Percentiles rank a stretch among this genome's conserved stretches.
phyloP scores from a whole-genome alignment of 2,113 vertebrate genomes.

The Colinus virginianus region DNA sequence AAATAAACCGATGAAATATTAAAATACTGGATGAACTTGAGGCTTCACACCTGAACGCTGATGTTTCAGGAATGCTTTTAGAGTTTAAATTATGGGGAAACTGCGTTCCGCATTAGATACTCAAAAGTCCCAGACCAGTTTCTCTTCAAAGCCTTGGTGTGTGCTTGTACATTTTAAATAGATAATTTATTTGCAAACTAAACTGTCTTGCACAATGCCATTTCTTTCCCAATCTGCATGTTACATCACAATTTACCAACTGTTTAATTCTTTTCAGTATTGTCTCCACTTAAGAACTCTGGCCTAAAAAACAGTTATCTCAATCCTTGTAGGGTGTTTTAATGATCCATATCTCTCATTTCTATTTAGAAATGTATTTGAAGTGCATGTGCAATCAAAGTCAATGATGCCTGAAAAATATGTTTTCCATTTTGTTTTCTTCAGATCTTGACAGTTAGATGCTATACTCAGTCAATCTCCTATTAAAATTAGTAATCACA shows the following conservation, averaged over 20 bases:
- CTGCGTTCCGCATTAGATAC: not conserved
- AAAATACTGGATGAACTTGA: slow-evolving; percentile 24
- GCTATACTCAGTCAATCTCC: not conserved
- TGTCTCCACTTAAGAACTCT: not conserved
- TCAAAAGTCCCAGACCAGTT: not conserved
- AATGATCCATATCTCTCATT: not conserved
- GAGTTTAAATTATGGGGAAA: not conserved
- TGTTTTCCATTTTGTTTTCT: slow-evolving; percentile 49
- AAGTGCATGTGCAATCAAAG: not conserved
- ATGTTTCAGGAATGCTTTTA: slow-evolving; percentile 39
- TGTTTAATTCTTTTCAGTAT: slow-evolving; percentile 32
- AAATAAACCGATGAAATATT: slow-evolving; percentile 13
- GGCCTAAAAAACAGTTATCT: not conserved
- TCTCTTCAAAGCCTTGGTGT: not conserved
- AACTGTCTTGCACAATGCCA: slow-evolving; percentile 1
- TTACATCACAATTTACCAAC: not conserved
- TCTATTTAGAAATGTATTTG: not conserved
- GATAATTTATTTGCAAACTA: slow-evolving; percentile 17
- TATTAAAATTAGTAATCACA: slow-evolving; percentile 8
- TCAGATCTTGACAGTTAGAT: slow-evolving; percentile 4
- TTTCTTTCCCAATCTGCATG: slow-evolving; percentile 25
- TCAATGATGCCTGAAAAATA: slow-evolving; percentile 32
- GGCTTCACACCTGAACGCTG: slow-evolving; percentile 51
- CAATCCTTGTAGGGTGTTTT: not conserved
- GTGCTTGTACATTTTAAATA: not conserved